Evolutionary conservation across 2,888 invertebrate genomes (phyloP), one percentile per base, ranked within the genome.

Genomic region (Temnothorax unifasciatus): DNA sequence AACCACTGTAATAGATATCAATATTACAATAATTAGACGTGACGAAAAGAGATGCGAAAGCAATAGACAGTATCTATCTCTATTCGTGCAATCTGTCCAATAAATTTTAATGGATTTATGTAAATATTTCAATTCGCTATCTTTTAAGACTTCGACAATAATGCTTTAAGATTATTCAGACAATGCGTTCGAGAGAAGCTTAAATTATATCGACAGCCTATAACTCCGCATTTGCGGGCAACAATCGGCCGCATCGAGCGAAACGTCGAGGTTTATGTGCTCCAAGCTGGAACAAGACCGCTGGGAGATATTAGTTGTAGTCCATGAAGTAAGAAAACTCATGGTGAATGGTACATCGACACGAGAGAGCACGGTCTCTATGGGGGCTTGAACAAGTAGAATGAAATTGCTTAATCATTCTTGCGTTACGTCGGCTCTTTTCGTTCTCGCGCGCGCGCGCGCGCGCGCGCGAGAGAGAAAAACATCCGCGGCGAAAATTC

Each of bases 351-450:
- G 8, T 59, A 47, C 75, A 47, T 59, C 79, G 79, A 59, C 69
- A 77, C 57, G 79, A 79, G 79, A 79, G 15, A 71, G 52, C 25
- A 9, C 41, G 29, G 9, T 71, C 69, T 71, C 77, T 44, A 79
- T 71, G 54, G 15, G 41, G 44, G n/a, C 18, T 29, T n/a, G 41
- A 2, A 21, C 21, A 25, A 38, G 34, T 18, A 59, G 34, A 74
- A 74, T 81, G 57, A 81, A 74, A 81, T 59, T 81, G 74, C 79
- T 81, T 81, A 81, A 81, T 81, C 79, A 81, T 81, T 74, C 79
- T 74, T 38, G 59, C 34, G 59, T 74, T 73, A 81, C 79, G 47
- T 71, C 44, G 79, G 47, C 47, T 73, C 59, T 52, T 47, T 21
- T 47, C 44, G 74, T 74, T 57, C 34, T 34, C 21, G 71, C 34